A percentile compares a stretch with the other conserved stretches of the same genome.
Evolutionary conservation across 2,113 vertebrate genomes (phyloP).

Genomic region (Elephantulus edwardii): DNA sequence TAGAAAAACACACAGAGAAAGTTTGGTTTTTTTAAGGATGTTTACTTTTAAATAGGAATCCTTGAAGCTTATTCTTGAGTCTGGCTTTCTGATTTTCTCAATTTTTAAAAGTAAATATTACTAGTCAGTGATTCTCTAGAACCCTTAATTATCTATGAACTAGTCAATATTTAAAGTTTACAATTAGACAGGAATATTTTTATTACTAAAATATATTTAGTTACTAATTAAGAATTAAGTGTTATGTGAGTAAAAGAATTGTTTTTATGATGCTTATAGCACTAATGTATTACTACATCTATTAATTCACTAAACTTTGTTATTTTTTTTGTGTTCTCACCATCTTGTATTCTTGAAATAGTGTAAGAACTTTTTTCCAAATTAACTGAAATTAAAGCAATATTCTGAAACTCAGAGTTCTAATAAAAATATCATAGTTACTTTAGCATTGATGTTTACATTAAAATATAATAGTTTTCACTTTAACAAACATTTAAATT

Average conservation of each 20-base stretch:
- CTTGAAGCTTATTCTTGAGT: neutral
- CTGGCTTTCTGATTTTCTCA: constrained; percentile 9
- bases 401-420: neutral
- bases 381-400: neutral
- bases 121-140: neutral
- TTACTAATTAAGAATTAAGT: neutral
- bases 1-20: constrained; percentile 1
- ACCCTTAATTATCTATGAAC: neutral
- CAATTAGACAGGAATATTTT: constrained; percentile 1
- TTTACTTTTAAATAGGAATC: neutral
- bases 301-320: constrained; percentile 27
- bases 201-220: constrained; percentile 24
- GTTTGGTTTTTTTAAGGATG: neutral
- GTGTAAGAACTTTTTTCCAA: neutral
- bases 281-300: neutral
- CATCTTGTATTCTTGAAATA: constrained; percentile 54
- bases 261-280: neutral
- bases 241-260: constrained; percentile 12
- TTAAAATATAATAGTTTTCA: constrained; percentile 17
- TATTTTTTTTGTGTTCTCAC: constrained; percentile 33
- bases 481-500: constrained; percentile 1
- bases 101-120: neutral
- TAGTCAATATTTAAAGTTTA: constrained; percentile 6
- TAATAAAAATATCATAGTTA: constrained; percentile 38
- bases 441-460: neutral